A percentile compares a stretch with the other conserved stretches of the same genome.
These are phyloP conservation scores for Drosophila bunnanda DNA, from an alignment of 2,888 invertebrate genomes.

Conservation along the genomic window DNA sequence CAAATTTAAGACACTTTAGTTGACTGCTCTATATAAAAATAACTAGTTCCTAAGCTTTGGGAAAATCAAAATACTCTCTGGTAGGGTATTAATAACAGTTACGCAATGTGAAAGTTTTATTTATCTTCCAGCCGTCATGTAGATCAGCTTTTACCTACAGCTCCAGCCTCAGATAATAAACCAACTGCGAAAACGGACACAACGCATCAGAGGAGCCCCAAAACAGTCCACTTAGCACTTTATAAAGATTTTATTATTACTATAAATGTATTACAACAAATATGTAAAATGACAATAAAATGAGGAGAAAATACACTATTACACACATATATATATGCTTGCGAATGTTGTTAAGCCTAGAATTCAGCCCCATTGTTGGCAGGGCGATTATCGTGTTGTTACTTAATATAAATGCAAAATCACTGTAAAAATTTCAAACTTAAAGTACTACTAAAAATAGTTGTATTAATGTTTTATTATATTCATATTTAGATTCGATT, in stretches of 20 bases:
- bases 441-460: conserved; percentile 59
- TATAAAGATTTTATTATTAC: conserved; percentile 70
- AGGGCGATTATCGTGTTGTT: conserved; percentile 54
- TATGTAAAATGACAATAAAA: conserved; percentile 66
- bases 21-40: conserved; percentile 1
- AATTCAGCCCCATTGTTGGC: conserved; percentile 56
- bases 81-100: conserved; percentile 8
- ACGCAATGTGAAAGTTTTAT: conserved; percentile 31
- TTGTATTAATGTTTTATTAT: conserved; percentile 42
- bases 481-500: conserved; percentile 65
- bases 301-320: conserved; percentile 66
- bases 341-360: conserved; percentile 63
- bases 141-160: background rate
- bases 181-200: background rate
- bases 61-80: background rate
- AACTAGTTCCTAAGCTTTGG: background rate
- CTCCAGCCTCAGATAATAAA: background rate
- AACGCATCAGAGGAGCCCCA: background rate
- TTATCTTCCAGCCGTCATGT: background rate
- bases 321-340: conserved; percentile 59
- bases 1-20: conserved; percentile 10
- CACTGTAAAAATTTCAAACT: conserved; percentile 64
- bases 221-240: conserved; percentile 35
- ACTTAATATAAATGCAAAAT: conserved; percentile 69
- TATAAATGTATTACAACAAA: conserved; percentile 63